Percentiles rank a stretch among this genome's conserved stretches.
These are phyloP conservation scores for Pecten maximus DNA, from an alignment of 2,888 invertebrate genomes.

Conservation along the genomic window DNA sequence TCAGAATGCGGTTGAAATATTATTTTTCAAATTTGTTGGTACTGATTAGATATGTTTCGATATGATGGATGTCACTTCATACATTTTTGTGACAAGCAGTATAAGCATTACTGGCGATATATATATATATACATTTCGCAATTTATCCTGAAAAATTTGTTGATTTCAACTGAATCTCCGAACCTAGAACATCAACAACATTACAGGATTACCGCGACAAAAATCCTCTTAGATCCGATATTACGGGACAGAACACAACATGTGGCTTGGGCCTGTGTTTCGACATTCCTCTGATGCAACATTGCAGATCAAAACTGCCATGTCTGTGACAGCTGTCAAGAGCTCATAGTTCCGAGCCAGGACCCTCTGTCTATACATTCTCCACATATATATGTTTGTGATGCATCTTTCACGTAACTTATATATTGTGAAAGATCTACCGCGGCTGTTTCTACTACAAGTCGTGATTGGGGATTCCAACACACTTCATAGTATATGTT, in stretches of 20 bases:
- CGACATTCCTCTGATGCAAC: conserved; percentile 22
- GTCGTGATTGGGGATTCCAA: not conserved
- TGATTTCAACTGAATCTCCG: no score
- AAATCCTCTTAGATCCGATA: not conserved
- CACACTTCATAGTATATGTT: not conserved
- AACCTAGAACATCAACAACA: not conserved
- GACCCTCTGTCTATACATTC: not conserved
- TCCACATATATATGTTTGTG: not conserved
- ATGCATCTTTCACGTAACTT: not conserved
- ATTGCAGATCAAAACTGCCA: conserved; percentile 4
- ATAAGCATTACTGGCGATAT: no score
- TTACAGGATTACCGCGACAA: not conserved
- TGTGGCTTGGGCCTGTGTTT: not conserved
- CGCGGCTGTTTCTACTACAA: not conserved
- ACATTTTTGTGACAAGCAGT: no score
- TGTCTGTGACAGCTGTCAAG: conserved; percentile 4
- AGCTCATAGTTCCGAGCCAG: not conserved
- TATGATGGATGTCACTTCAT: no score
- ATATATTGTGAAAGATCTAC: not conserved
- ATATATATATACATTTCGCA: no score
- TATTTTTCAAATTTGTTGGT: no score
- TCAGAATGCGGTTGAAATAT: no score
- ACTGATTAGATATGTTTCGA: no score
- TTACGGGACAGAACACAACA: not conserved
- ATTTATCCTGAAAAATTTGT: no score